A percentile compares a stretch with the other conserved stretches of the same genome.
Evolutionary conservation across 2,797 vertebrate species (phyloP).

Genomic region (Decapterus maruadsi): DNA sequence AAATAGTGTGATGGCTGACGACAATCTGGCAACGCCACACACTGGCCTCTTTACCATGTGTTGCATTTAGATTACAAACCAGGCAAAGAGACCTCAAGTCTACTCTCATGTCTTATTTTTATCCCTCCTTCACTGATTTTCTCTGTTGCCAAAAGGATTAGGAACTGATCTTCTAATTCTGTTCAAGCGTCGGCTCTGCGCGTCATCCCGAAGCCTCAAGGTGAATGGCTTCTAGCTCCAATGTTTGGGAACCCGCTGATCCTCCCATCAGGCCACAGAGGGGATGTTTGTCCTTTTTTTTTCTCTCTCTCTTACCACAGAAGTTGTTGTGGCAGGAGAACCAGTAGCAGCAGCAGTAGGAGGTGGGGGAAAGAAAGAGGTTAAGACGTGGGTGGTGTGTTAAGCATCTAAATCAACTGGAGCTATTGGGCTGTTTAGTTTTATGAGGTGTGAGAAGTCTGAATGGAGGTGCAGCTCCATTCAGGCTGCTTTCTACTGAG

Average conservation of each 20-base stretch:
- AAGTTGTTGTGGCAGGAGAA: slow-evolving; percentile 38
- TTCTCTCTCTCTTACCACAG: slow-evolving; percentile 36
- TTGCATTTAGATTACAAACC: slow-evolving; percentile 44
- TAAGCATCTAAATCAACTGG: slow-evolving; percentile 64
- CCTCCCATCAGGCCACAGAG: slow-evolving; percentile 27
- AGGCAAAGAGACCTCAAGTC: slow-evolving; percentile 35
- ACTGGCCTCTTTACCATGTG: slow-evolving; percentile 30
- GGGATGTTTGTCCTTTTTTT: slow-evolving; percentile 59
- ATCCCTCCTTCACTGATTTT: slow-evolving; percentile 48
- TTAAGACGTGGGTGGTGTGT: slow-evolving; percentile 46
- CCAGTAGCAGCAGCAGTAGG: not conserved
- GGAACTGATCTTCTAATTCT: slow-evolving; percentile 69
- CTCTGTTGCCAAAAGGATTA: slow-evolving; percentile 73
- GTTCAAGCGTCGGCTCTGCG: slow-evolving; percentile 59
- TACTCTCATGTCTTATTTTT: slow-evolving; percentile 63
- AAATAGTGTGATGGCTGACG: slow-evolving; percentile 9
- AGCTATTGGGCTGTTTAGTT: slow-evolving; percentile 55
- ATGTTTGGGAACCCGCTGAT: slow-evolving; percentile 47
- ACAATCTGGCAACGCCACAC: slow-evolving; percentile 43
- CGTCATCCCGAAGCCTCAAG: slow-evolving; percentile 60
- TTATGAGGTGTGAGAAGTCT: slow-evolving; percentile 62
- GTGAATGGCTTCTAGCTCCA: slow-evolving; percentile 46
- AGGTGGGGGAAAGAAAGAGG: not conserved
- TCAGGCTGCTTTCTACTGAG: slow-evolving; percentile 58
- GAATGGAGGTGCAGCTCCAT: slow-evolving; percentile 20